Base-by-base conservation (phyloP, 2,888 invertebrate species). In the Chirona hameri region DNA sequence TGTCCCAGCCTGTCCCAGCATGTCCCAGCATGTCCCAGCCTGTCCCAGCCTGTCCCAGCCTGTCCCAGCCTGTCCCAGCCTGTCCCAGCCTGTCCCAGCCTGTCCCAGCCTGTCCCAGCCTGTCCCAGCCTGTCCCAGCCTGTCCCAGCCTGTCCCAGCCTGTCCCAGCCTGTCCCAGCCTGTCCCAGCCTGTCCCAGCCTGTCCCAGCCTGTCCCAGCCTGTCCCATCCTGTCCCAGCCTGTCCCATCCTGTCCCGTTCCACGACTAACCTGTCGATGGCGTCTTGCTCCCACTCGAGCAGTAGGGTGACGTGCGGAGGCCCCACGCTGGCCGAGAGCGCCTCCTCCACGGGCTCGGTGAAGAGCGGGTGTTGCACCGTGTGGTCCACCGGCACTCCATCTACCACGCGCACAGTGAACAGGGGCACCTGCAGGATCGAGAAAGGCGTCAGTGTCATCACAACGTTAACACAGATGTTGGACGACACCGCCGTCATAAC, bases 361-460 rank as follows among this genome's bases (percentile, higher is more conserved):
- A 96, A 96, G 84, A 98, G 90, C 0, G 98, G 98, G 89, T 97
- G 97, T 85, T 97, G 96, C 82, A 97, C 92, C 86, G 92, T 91
- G 0, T 93, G 93, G 87, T 93, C 93, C 86, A 96, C 89, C 87
- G 94, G 95, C 0, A 93, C 93, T 84, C 93, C 91, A 72, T 89
- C 89, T 21, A 88, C 86, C 31, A 85, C 86, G 14, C 85, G 85
- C 81, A 86, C 84, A 27, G 82, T 55, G 82, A 85, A 85, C 81
- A 85, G 72, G 15, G 87, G 87, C 82, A 87, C 92, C 87, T 90
- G 48, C 7, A 12, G 48, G 48, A 48, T n/a, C n/a, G n/a, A n/a
- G n/a, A n/a, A n/a, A n/a, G n/a, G n/a, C n/a, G n/a, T n/a, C n/a
- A n/a, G n/a, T n/a, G n/a, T n/a, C n/a, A n/a, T n/a, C n/a, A n/a